Percentiles rank a stretch among this genome's conserved stretches.
Conservation (phyloP, 1,140 invertebrate genomes). For the Euura saliciscinereae region DNA sequence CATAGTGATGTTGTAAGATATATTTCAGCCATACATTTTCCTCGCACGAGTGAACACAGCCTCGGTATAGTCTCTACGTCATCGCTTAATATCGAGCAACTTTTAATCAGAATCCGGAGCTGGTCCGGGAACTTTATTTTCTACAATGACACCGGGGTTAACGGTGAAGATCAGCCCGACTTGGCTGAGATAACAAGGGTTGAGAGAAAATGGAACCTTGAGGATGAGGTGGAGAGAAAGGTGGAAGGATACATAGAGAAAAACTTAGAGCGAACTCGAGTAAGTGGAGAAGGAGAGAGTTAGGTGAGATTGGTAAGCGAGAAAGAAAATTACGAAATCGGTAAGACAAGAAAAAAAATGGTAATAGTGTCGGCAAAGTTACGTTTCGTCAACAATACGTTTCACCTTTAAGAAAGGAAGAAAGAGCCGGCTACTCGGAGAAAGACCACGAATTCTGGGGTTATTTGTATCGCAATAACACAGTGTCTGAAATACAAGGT, state of each 20-base stretch:
- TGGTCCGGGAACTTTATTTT: slow-evolving; percentile 34
- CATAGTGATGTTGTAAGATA: neutral
- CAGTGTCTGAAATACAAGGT: too few species aligned
- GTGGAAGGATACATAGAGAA: neutral
- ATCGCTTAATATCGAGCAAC: slow-evolving; percentile 37
- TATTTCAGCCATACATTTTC: slow-evolving; percentile 2
- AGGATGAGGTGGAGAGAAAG: neutral
- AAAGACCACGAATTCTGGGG: neutral
- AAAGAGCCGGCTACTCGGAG: neutral
- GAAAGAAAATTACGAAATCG: neutral
- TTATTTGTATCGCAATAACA: neutral
- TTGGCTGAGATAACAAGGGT: slow-evolving; percentile 9
- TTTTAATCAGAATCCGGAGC: slow-evolving; percentile 36
- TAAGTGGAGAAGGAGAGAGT: neutral
- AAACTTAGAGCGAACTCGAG: neutral
- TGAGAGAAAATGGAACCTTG: neutral
- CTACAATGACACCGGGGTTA: slow-evolving; percentile 29
- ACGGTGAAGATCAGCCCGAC: slow-evolving; percentile 32
- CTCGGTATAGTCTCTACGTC: slow-evolving; percentile 23
- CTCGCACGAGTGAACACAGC: neutral
- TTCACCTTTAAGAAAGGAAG: neutral
- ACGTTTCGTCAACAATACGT: neutral
- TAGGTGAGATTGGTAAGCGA: neutral
- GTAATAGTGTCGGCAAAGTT: neutral
- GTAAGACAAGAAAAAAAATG: neutral